Base-by-base conservation (phyloP, 2,888 invertebrate species). In the Drosophila phalerata region DNA sequence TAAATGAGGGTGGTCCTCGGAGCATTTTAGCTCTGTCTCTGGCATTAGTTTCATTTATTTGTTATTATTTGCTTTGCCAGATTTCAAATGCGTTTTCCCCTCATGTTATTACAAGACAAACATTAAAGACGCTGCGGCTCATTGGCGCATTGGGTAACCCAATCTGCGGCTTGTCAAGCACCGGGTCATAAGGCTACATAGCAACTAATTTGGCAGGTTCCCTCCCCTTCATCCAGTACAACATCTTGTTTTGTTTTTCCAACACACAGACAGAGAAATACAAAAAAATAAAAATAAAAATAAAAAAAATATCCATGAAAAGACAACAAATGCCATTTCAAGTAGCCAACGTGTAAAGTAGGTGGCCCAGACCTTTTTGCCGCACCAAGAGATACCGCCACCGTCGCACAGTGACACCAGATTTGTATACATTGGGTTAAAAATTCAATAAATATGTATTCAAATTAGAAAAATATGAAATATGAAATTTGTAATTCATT, bases 281-380 rank as follows among this genome's bases (percentile, higher is more conserved):
- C 43, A 38, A 52, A 55, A 48, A 47, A 65, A 47, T 58, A 47
- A 65, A 47, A 58, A 22, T 4, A 22, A 0, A 3, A 62, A 28
- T 32, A 47, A 47, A 61, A 67, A 63, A 62, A 72, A 66, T 66
- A 60, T 53, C 61, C 49, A 75, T 32, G 75, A 76, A 85, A 85
- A 83, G 72, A 88, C 79, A 85, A 87, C 85, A 87, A 85, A 85
- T 75, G 88, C 79, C 76, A 83, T 87, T 83, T 87, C 81, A 87
- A 85, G 85, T 85, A 85, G 83, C 85, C 62, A 87, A 87, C 81
- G 85, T 81, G 84, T 85, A 87, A 85, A 85, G 77, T 85, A 86
- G 85, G 85, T 85, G 88, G 85, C 82, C 84, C 85, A 85, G 77
- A 77, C 85, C 85, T 73, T 81, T 77, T 77, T 70, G 77, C 67